A percentile compares a stretch with the other conserved stretches of the same genome.
These are phyloP conservation scores for Alectura lathami DNA, from an alignment of 2,113 vertebrate genomes.

Conservation along the genomic window DNA sequence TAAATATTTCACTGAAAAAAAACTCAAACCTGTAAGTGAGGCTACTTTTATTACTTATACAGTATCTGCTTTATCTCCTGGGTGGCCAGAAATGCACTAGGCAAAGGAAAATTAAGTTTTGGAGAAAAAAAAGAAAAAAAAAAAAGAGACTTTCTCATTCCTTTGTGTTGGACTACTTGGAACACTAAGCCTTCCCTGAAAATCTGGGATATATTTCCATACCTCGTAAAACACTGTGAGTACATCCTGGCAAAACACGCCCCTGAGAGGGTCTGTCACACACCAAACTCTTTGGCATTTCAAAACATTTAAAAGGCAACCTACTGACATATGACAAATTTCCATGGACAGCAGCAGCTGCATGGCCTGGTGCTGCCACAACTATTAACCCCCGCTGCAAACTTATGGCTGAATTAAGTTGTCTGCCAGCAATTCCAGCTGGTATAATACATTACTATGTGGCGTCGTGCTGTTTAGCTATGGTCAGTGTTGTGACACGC, in stretches of 20 bases:
- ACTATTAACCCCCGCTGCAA: slow-evolving; percentile 54
- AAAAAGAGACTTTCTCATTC: not conserved
- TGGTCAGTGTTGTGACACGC: slow-evolving; percentile 36
- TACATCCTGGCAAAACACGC: not conserved
- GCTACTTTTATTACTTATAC: not conserved
- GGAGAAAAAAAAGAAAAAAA: not conserved
- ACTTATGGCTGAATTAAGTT: slow-evolving; percentile 65
- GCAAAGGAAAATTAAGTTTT: not conserved
- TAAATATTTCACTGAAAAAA: slow-evolving; percentile 19
- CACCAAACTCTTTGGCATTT: not conserved
- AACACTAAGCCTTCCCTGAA: not conserved
- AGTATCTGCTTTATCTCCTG: not conserved
- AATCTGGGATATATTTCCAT: not conserved
- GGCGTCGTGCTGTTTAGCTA: slow-evolving; percentile 51
- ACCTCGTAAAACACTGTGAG: not conserved
- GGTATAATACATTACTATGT: slow-evolving; percentile 47
- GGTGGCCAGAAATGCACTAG: not conserved
- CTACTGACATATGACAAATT: slow-evolving; percentile 40
- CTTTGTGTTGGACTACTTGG: not conserved
- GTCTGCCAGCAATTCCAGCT: slow-evolving; percentile 67
- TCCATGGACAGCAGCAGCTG: slow-evolving; percentile 55
- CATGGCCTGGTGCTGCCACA: slow-evolving; percentile 25
- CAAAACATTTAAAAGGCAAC: slow-evolving; percentile 33
- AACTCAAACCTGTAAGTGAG: not conserved
- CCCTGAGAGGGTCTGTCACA: not conserved